These are phyloP conservation scores for Margarornis squamiger DNA, from an alignment of 2,797 vertebrate genomes.

Conservation along the genomic window DNA sequence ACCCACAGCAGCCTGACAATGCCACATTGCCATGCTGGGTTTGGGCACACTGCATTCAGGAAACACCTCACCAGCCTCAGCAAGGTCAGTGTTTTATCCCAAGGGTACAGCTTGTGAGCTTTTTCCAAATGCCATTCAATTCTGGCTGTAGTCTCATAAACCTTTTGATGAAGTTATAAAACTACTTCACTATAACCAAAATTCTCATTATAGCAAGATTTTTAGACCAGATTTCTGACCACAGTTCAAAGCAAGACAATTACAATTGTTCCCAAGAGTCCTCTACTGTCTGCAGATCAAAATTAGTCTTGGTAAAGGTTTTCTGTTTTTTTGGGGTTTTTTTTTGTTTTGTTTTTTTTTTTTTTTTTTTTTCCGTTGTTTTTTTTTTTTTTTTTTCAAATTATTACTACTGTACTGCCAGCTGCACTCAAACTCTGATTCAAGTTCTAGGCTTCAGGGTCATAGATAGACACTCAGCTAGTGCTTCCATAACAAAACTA, in stretches of 20 bases:
- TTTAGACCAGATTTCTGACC: neutral
- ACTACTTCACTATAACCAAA: neutral
- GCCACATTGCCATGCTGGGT: rapidly evolving
- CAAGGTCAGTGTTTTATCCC: neutral
- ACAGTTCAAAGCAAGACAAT: neutral
- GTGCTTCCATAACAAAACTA: neutral
- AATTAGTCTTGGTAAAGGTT: neutral
- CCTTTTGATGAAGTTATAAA: neutral
- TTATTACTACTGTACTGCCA: neutral
- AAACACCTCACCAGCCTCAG: neutral
- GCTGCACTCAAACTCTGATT: neutral
- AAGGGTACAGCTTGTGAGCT: neutral
- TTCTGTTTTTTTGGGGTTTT: no score
- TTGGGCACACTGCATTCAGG: neutral
- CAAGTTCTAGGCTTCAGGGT: neutral
- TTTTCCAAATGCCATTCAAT: neutral
- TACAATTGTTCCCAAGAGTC: neutral
- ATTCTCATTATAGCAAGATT: neutral
- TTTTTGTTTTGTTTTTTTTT: neutral
- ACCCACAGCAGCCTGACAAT: neutral
- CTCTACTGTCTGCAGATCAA: neutral
- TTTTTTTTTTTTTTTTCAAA: neutral
- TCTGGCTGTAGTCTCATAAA: neutral
- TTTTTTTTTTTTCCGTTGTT: neutral
- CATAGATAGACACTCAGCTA: neutral